Base-by-base conservation (phyloP, 2,113 vertebrate species). In the Callorhinus ursinus region DNA sequence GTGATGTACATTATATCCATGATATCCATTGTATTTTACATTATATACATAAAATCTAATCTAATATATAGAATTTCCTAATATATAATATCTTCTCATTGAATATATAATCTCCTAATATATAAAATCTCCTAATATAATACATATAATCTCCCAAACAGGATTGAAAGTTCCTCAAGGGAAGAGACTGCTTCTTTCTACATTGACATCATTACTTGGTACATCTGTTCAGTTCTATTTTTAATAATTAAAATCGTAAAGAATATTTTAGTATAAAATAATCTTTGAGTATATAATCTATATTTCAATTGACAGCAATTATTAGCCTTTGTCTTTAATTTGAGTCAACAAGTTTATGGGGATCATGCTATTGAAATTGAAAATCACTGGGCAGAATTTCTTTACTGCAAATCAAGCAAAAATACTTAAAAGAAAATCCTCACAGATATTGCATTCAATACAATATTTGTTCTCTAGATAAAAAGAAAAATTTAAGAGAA, bases 181-280 rank as follows among this genome's bases (percentile, higher is more conserved):
- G 82, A 36, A 71, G 21, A 8, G 33, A 21, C 46, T 33, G 4
- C 42, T 49, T 76, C 22, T 74, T 76, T 76, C 74, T 49, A 49
- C 3, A 2, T 77, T 77, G 26, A 31, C 74, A 18, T 49, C 13
- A 77, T 77, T 49, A 49, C 57, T 76, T 82, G 39, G 12, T 91
- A 42, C 15, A 83, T 92, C 46, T 77, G 26, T 83, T 80, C 42
- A 84, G 42, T 80, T 24, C 13, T 36, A 88, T 88, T 77, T 83
- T 81, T 83, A 12, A 59, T 92, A 72, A 77, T 76, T 82, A 81
- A 96, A 69, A 90, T 74, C 76, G 65, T 55, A 94, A 87, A 76
- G 19, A 67, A 18, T 57, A 51, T 61, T 69, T n/a, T 88, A 39
- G 3, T 7, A 0, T 49, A 77, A 76, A 77, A 31, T 77, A 42